Percentiles rank a stretch among this genome's conserved stretches.
Evolutionary conservation across 1,140 invertebrate species (phyloP).

Genomic region (Octopus bimaculoides): DNA sequence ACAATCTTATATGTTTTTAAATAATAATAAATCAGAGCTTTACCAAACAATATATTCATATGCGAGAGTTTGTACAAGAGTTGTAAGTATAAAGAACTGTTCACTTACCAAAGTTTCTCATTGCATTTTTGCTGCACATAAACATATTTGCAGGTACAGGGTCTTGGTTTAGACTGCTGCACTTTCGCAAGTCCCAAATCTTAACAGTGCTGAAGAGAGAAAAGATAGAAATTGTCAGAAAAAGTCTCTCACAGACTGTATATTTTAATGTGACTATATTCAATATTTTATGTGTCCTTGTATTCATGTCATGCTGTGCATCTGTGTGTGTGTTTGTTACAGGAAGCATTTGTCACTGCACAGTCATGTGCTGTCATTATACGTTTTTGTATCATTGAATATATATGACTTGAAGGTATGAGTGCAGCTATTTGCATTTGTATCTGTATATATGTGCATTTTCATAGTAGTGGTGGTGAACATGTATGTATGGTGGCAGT

Average conservation of each 20-base stretch:
- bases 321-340: neutral
- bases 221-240: neutral
- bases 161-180: constrained; percentile 68
- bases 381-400: too few relatives aligned
- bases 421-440: too few relatives aligned
- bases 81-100: neutral
- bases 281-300: neutral
- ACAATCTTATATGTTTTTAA: neutral
- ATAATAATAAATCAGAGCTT: neutral
- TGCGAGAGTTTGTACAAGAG: neutral
- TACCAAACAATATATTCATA: neutral
- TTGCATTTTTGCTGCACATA: constrained; percentile 69
- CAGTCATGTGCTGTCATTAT: too few relatives aligned
- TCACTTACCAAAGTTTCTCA: constrained; percentile 57
- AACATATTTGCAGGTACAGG: constrained; percentile 72
- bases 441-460: too few relatives aligned
- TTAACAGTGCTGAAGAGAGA: constrained; percentile 66
- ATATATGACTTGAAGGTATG: too few relatives aligned
- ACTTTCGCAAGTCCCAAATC: constrained; percentile 83
- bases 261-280: too few relatives aligned
- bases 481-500: too few relatives aligned
- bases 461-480: too few relatives aligned
- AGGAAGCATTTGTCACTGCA: too few relatives aligned
- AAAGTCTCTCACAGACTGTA: neutral
- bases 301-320: neutral